These are phyloP conservation scores for Chloroclystis v-ata DNA, from an alignment of 2,888 invertebrate genomes.

Conservation along the genomic window DNA sequence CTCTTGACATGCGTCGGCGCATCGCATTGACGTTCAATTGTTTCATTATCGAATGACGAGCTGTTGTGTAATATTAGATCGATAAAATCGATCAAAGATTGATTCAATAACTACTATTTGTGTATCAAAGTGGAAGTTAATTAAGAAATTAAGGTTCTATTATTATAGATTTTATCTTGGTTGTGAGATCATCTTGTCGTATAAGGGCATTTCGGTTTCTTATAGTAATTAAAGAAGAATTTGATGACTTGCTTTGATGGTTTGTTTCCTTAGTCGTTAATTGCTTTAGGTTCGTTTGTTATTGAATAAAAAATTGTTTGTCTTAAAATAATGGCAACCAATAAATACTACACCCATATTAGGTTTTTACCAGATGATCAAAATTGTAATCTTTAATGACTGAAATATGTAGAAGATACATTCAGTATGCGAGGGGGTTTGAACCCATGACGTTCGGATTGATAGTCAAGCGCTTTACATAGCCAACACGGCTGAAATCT, in stretches of 20 bases:
- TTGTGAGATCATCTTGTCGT: slow-evolving; percentile 5
- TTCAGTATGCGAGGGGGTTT: too few species aligned
- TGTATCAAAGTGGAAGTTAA: slow-evolving; percentile 47
- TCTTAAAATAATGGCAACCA: too few species aligned
- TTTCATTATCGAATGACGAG: slow-evolving; percentile 52
- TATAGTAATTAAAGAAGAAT: too few species aligned
- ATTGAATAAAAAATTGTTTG: too few species aligned
- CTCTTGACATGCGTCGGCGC: slow-evolving; percentile 32
- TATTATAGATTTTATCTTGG: slow-evolving; percentile 10
- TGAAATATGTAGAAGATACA: too few species aligned
- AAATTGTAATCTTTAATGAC: too few species aligned
- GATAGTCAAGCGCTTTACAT: too few species aligned
- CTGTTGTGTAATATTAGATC: slow-evolving; percentile 63
- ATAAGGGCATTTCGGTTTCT: slow-evolving; percentile 1
- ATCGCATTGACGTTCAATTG: slow-evolving; percentile 52
- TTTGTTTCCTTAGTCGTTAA: too few species aligned
- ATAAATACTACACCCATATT: too few species aligned
- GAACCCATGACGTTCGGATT: too few species aligned
- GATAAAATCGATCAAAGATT: slow-evolving; percentile 62
- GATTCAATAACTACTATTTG: slow-evolving; percentile 50
- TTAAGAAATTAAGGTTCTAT: slow-evolving; percentile 38
- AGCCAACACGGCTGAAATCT: not conserved
- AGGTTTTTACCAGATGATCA: too few species aligned
- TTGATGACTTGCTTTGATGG: not conserved
- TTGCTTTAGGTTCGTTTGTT: too few species aligned